Percentiles rank a stretch among this genome's conserved stretches.
phyloP scores from a whole-genome alignment of 2,888 invertebrate genomes.

The Sphaeridia pumilis region DNA sequence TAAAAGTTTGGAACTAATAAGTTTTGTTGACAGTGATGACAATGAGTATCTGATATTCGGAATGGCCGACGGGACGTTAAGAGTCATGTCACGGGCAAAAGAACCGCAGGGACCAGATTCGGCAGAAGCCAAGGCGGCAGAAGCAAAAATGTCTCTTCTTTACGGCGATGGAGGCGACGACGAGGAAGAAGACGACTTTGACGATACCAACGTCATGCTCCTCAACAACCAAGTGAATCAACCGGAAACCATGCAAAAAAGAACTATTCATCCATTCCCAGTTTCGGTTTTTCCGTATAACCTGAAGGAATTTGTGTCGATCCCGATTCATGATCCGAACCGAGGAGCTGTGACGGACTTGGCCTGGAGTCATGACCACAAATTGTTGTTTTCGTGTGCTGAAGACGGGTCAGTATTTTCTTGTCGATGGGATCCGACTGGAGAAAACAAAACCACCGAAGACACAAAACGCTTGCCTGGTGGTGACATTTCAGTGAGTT shows the following conservation, averaged over 20 bases:
- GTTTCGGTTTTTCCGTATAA: slow-evolving; percentile 28
- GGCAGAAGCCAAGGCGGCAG: neutral
- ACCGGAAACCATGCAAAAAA: slow-evolving; percentile 7
- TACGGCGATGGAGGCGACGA: too few relatives aligned
- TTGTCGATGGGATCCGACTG: slow-evolving; percentile 48
- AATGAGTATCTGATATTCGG: slow-evolving; percentile 48
- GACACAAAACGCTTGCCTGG: slow-evolving; percentile 14
- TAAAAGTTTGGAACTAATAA: too few relatives aligned
- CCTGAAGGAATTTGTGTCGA: slow-evolving; percentile 52
- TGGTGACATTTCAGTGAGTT: too few relatives aligned
- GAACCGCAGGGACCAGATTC: neutral
- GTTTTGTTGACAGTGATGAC: slow-evolving; percentile 42
- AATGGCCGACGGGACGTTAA: slow-evolving; percentile 50
- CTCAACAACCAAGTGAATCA: neutral
- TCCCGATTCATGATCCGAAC: slow-evolving; percentile 63
- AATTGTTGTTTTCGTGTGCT: slow-evolving; percentile 52
- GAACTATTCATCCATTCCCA: slow-evolving; percentile 21
- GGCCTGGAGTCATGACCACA: slow-evolving; percentile 49
- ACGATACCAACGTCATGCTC: neutral
- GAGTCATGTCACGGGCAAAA: slow-evolving; percentile 39
- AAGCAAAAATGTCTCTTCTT: neutral
- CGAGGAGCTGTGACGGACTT: slow-evolving; percentile 56
- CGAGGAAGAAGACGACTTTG: neutral
- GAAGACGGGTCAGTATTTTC: slow-evolving; percentile 66
- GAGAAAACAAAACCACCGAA: slow-evolving; percentile 36